phyloP scores from a whole-genome alignment of 2,888 invertebrate genomes.

The Desoria tigrina region DNA sequence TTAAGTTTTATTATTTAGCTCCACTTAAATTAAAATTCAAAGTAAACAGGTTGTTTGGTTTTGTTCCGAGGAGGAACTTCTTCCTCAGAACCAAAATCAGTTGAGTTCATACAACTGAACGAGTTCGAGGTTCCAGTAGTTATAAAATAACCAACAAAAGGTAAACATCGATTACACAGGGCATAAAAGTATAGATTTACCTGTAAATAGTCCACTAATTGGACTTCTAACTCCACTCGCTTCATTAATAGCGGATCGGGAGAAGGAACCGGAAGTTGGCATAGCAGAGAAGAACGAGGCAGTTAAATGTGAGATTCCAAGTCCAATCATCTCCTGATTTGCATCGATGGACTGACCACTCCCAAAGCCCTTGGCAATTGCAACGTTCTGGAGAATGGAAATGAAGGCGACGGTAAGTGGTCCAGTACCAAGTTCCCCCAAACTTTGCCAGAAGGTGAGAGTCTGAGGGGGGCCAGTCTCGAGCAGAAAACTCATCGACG shows the following conservation, averaged over 20 bases:
- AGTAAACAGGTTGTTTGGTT: too few species aligned
- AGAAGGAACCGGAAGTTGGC: constrained; percentile 85
- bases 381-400: constrained; percentile 88
- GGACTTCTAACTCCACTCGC: constrained; percentile 86
- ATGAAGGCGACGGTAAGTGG: constrained; percentile 84
- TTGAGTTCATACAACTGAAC: too few species aligned
- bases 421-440: constrained; percentile 69
- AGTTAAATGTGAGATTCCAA: constrained; percentile 77
- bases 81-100: too few species aligned
- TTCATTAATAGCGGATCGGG: constrained; percentile 84
- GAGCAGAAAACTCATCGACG: constrained; percentile 5
- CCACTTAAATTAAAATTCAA: too few species aligned
- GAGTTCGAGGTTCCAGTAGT: too few species aligned
- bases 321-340: constrained; percentile 86
- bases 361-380: constrained; percentile 93
- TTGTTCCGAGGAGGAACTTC: too few species aligned
- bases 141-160: too few species aligned
- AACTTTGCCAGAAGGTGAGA: constrained; percentile 34
- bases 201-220: constrained; percentile 75
- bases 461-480: neutral
- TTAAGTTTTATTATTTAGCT: too few species aligned
- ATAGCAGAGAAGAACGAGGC: constrained; percentile 83
- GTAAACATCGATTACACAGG: neutral
- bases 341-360: constrained; percentile 73
- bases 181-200: constrained; percentile 56